Evolutionary conservation across 2,888 invertebrate genomes (phyloP).

Genomic region (Petrophora chlorosata): DNA sequence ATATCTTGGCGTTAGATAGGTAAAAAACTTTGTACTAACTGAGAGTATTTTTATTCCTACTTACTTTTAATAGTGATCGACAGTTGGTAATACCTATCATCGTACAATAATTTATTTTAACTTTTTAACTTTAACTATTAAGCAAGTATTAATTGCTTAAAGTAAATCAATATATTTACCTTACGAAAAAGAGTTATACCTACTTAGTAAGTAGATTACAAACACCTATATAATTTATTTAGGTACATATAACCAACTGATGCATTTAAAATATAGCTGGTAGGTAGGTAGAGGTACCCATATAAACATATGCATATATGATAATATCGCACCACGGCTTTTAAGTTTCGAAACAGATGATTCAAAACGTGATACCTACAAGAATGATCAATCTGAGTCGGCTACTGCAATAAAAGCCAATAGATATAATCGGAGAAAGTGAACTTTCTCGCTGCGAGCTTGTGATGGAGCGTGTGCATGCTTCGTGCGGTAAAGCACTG

Average conservation of each 20-base stretch:
- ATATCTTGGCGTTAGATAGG: slow-evolving; percentile 94
- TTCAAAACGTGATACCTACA: slow-evolving; percentile 29
- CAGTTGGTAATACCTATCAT: too few relatives aligned
- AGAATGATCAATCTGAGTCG: slow-evolving; percentile 28
- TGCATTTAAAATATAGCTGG: not conserved
- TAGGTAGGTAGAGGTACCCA: too few relatives aligned
- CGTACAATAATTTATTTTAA: too few relatives aligned
- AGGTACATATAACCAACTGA: not conserved
- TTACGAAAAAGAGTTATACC: not conserved
- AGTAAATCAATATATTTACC: too few relatives aligned
- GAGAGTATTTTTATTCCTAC: too few relatives aligned
- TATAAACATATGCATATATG: slow-evolving; percentile 1
- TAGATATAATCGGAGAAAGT: slow-evolving; percentile 62
- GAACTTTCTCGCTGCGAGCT: slow-evolving; percentile 64
- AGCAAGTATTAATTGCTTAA: too few relatives aligned
- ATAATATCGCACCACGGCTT: slow-evolving; percentile 15
- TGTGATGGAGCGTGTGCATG: slow-evolving; percentile 46
- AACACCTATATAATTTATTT: slow-evolving; percentile 8
- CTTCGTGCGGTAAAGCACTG: slow-evolving; percentile 33
- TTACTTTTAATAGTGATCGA: too few relatives aligned
- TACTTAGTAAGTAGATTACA: not conserved
- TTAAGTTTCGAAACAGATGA: slow-evolving; percentile 30
- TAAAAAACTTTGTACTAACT: slow-evolving; percentile 62
- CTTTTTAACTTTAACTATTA: too few relatives aligned
- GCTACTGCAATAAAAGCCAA: slow-evolving; percentile 38